Percentiles rank a stretch among this genome's conserved stretches.
phyloP scores from a whole-genome alignment of 2,113 vertebrate genomes.

The Meriones unguiculatus region DNA sequence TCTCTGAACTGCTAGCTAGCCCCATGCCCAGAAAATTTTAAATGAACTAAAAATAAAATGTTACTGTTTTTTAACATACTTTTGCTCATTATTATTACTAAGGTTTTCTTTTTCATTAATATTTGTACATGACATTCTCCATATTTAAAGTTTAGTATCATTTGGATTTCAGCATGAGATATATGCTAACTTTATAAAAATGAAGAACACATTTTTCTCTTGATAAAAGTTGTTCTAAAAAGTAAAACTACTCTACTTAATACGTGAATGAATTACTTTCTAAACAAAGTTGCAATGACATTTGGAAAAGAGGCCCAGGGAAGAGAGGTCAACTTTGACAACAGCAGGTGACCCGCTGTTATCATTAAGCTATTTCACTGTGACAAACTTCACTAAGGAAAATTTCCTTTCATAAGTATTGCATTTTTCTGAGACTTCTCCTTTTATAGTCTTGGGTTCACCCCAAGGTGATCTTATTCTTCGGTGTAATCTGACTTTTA shows the following conservation, averaged over 20 bases:
- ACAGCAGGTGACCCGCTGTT: background rate
- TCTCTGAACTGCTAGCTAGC: background rate
- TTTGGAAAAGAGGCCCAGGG: background rate
- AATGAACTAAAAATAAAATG: conserved; percentile 3
- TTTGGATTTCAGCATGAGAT: background rate
- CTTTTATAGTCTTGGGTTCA: background rate
- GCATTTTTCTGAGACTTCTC: background rate
- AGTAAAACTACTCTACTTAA: background rate
- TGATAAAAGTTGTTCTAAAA: background rate
- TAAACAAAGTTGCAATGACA: background rate
- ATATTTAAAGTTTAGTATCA: background rate
- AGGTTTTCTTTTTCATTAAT: background rate
- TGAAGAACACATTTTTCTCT: background rate
- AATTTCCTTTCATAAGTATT: background rate
- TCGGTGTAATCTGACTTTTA: background rate
- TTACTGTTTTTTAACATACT: background rate
- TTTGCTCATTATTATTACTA: background rate
- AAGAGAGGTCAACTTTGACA: background rate
- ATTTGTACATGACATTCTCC: background rate
- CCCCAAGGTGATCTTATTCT: background rate
- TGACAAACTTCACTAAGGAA: background rate
- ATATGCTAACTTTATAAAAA: background rate
- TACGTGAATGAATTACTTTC: background rate
- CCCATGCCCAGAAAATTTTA: background rate
- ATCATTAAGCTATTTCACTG: background rate